Conservation (phyloP, 2,797 vertebrate genomes). For the Malurus splendens region DNA sequence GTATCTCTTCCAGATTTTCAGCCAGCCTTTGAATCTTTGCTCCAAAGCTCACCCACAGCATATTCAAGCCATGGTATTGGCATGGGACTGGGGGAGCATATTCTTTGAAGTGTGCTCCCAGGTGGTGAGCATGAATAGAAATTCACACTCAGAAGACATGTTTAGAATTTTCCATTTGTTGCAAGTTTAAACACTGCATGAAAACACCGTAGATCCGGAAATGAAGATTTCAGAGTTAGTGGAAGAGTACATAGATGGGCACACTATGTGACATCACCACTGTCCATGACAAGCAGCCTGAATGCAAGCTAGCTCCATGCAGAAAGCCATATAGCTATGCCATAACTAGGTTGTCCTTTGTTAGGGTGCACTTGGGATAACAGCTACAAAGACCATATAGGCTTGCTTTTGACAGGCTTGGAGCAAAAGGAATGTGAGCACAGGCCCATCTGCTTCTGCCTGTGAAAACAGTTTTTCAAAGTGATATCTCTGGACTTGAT, state of each 20-base stretch:
- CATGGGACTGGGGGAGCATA: not conserved
- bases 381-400: not conserved
- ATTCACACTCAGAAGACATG: not conserved
- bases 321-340: not conserved
- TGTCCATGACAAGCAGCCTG: not conserved
- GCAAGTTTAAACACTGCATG: not conserved
- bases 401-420: not conserved
- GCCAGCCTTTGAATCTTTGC: not conserved
- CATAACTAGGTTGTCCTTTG: not conserved
- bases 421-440: rapidly evolving
- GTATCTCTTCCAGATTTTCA: not conserved
- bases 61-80: not conserved
- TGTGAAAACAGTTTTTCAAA: not conserved
- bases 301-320: not conserved
- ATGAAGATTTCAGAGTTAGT: not conserved
- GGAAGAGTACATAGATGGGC: not conserved
- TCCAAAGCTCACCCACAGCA: not conserved
- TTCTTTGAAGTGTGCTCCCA: not conserved
- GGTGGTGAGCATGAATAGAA: not conserved
- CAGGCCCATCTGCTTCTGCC: not conserved
- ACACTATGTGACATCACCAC: not conserved
- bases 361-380: not conserved
- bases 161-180: not conserved
- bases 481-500: not conserved
- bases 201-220: not conserved